Conservation (phyloP, 2,797 vertebrate species). For the Leptoclinus maculatus region DNA sequence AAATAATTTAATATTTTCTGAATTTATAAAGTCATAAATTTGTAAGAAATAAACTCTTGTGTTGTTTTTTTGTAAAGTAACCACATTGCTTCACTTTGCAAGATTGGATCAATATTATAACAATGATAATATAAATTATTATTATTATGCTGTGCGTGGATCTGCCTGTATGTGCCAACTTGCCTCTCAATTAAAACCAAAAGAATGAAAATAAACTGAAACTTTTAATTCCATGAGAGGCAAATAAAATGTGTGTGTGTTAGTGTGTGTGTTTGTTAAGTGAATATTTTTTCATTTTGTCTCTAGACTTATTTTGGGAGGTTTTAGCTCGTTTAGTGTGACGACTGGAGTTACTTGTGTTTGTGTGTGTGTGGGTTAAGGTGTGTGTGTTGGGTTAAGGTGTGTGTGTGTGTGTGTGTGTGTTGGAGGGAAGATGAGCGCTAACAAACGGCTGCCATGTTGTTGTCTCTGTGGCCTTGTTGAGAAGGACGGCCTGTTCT, state of each 20-base stretch:
- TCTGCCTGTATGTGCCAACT: slow-evolving; percentile 56
- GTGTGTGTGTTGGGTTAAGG: not conserved
- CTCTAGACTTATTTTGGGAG: slow-evolving; percentile 27
- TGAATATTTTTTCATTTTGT: slow-evolving; percentile 18
- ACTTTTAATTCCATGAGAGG: not conserved
- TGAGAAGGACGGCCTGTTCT: slow-evolving; percentile 41
- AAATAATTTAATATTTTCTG: not conserved
- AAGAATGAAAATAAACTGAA: slow-evolving; percentile 7
- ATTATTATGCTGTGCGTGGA: slow-evolving; percentile 5
- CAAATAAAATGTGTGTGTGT: slow-evolving; percentile 10
- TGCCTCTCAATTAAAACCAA: slow-evolving; percentile 20
- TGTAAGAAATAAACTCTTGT: no score
- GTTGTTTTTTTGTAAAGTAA: no score
- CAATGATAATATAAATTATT: not conserved
- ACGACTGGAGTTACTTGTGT: slow-evolving; percentile 1
- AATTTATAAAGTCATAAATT: no score
- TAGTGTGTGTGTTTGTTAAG: slow-evolving; percentile 10
- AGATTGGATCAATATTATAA: not conserved
- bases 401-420: not conserved
- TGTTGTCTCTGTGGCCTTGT: slow-evolving; percentile 73
- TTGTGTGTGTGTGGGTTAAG: not conserved
- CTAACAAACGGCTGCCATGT: no score
- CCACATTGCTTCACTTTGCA: no score
- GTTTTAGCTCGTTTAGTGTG: slow-evolving; percentile 21
- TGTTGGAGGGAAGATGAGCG: no score